Conservation (phyloP, 2,113 vertebrate genomes). For the Notarius quadriscutis region DNA sequence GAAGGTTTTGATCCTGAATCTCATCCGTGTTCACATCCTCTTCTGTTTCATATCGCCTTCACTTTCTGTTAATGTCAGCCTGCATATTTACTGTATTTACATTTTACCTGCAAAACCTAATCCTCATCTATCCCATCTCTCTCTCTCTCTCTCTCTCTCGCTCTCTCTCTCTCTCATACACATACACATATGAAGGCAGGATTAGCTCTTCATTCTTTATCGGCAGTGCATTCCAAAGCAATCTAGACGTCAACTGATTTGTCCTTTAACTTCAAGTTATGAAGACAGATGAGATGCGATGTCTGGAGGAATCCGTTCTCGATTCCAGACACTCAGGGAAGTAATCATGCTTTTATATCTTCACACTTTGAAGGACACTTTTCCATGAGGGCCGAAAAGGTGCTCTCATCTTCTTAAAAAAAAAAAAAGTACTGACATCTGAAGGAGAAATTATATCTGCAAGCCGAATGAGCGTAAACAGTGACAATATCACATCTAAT, state of each 20-base stretch:
- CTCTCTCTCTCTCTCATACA: neutral
- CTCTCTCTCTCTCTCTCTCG: neutral
- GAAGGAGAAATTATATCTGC: conserved; percentile 36
- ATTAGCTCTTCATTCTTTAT: conserved; percentile 25
- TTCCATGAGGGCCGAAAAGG: neutral
- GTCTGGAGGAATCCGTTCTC: conserved; percentile 28
- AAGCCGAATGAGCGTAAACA: conserved; percentile 50
- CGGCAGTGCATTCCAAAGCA: conserved; percentile 29
- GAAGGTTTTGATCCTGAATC: neutral
- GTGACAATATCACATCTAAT: conserved; percentile 43
- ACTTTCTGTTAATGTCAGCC: neutral
- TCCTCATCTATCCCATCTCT: neutral
- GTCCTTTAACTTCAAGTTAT: conserved; percentile 44
- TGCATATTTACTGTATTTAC: neutral
- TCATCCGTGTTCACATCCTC: neutral
- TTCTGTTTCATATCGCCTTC: neutral
- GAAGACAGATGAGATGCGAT: conserved; percentile 41
- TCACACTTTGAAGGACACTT: conserved; percentile 28
- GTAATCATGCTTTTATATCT: conserved; percentile 47
- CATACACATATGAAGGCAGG: neutral
- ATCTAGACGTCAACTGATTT: conserved; percentile 43
- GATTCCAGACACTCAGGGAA: conserved; percentile 21
- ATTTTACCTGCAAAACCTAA: neutral
- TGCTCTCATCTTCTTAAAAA: conserved; percentile 37
- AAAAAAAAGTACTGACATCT: conserved; percentile 39